A percentile compares a stretch with the other conserved stretches of the same genome.
Conservation (phyloP, 2,113 vertebrate species). For the Stegostoma tigrinum region DNA sequence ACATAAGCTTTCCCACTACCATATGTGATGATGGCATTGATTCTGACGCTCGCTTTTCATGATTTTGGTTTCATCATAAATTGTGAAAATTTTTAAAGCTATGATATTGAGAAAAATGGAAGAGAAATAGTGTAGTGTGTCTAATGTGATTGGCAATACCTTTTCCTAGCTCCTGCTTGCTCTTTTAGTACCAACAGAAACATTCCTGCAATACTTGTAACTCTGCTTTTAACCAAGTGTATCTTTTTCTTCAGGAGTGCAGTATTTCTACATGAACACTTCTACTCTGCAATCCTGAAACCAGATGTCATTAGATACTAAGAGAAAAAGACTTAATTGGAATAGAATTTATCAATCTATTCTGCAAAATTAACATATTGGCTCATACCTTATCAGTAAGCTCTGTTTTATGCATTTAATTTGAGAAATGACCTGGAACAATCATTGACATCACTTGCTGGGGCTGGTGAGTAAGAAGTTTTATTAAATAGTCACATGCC, state of each 20-base stretch:
- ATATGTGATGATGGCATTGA: background rate
- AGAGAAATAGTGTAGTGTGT: background rate
- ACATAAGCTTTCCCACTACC: background rate
- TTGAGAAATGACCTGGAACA: background rate
- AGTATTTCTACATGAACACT: background rate
- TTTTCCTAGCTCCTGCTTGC: background rate
- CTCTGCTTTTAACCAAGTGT: background rate
- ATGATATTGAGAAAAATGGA: background rate
- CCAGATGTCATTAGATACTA: background rate
- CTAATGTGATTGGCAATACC: background rate
- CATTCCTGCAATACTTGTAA: background rate
- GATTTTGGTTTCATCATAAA: background rate
- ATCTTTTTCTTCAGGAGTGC: background rate
- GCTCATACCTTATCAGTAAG: background rate
- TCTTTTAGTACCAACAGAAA: background rate
- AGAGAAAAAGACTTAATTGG: background rate
- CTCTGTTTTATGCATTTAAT: background rate
- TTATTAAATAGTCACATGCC: background rate
- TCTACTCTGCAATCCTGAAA: background rate
- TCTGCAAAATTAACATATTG: too few species aligned
- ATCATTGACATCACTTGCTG: background rate
- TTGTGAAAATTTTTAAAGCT: background rate
- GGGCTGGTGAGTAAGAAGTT: background rate
- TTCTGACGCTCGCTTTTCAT: background rate
- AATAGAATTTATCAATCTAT: background rate